Base-by-base conservation (phyloP, 2,797 vertebrate species). In the Todus mexicanus region DNA sequence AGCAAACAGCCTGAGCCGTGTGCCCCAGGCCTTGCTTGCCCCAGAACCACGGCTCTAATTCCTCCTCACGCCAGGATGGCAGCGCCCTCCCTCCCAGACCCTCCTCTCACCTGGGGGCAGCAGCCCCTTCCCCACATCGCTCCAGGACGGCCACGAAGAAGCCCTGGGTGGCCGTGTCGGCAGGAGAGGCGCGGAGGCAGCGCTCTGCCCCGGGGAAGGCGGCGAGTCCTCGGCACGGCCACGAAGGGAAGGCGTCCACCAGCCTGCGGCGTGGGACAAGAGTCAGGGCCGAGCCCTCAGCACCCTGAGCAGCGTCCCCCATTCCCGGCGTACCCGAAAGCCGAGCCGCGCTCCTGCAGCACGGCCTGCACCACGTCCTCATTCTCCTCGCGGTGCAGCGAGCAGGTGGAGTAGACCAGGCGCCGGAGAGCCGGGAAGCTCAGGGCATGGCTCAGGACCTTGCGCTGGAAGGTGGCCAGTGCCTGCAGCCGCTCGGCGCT, bases 401-500 rank as follows among this genome's bases (percentile, higher is more conserved):
- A 99, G 96, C 99, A 99, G 8, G 99, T 99, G 88, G 99, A 99
- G 93, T 99, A 99, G 65, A 98, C 98, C 3, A 99, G 93, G 18
- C 98, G 98, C 74, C 66, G 97, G 79, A 99, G 94, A 21, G 97
- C 95, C 0, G 99, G 99, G 92, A 99, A 99, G 37, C 81, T 89
- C 78, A 99, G 97, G 0, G 98, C 98, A 0, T 99, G 99, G 72
- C 96, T 98, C 80, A 99, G 92, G 59, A 97, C 98, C 5, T 93
- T 98, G 82, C 97, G 97, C 98, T 99, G 99, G 97, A 99, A 99
- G 5, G 97, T 96, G 0, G 99, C 98, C 95, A 99, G 94, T 0
- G 98, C 98, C 35, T 96, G 97, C 82, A 99, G 96, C 35, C 99
- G 98, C 22, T 96, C 92, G 1, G 97, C 79, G 2, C 95, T 87